Percentiles rank a stretch among this genome's conserved stretches.
Conservation (phyloP, 2,888 invertebrate genomes). For the Xanthorhoe designata region DNA sequence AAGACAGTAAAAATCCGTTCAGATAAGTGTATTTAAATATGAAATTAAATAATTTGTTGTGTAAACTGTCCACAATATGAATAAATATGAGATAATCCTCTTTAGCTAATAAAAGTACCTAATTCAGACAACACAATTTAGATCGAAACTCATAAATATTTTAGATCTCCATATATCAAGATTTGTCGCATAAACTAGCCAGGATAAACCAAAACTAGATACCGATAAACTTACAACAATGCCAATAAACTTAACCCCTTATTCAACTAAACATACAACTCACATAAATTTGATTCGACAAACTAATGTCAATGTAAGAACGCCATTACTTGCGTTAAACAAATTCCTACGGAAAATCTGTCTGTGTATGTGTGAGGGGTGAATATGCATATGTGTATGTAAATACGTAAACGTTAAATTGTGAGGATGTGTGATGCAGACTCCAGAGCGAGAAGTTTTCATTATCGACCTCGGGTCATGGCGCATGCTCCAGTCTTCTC, state of each 20-base stretch:
- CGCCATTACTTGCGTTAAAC: slow-evolving; percentile 81
- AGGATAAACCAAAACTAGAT: slow-evolving; percentile 53
- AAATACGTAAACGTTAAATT: slow-evolving; percentile 83
- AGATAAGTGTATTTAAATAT: too few relatives aligned
- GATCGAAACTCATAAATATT: slow-evolving; percentile 36
- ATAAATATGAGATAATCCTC: neutral
- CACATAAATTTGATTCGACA: slow-evolving; percentile 84
- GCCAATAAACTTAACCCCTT: slow-evolving; percentile 81
- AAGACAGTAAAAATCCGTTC: neutral
- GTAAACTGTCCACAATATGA: too few relatives aligned
- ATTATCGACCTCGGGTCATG: slow-evolving; percentile 86
- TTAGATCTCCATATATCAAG: slow-evolving; percentile 54
- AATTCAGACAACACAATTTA: slow-evolving; percentile 17
- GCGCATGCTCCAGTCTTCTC: slow-evolving; percentile 81
- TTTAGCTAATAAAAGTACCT: neutral
- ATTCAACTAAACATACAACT: slow-evolving; percentile 82
- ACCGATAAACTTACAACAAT: slow-evolving; percentile 66
- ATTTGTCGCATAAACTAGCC: slow-evolving; percentile 59
- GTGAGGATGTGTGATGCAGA: slow-evolving; percentile 83
- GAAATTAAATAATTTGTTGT: too few relatives aligned
- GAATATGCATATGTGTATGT: slow-evolving; percentile 85
- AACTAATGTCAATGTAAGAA: slow-evolving; percentile 85
- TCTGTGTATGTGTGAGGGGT: slow-evolving; percentile 55
- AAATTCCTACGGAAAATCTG: slow-evolving; percentile 72
- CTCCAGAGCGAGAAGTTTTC: slow-evolving; percentile 82